Base-by-base conservation (phyloP, 1,140 invertebrate species). In the Mycetomoellerius zeteki region DNA sequence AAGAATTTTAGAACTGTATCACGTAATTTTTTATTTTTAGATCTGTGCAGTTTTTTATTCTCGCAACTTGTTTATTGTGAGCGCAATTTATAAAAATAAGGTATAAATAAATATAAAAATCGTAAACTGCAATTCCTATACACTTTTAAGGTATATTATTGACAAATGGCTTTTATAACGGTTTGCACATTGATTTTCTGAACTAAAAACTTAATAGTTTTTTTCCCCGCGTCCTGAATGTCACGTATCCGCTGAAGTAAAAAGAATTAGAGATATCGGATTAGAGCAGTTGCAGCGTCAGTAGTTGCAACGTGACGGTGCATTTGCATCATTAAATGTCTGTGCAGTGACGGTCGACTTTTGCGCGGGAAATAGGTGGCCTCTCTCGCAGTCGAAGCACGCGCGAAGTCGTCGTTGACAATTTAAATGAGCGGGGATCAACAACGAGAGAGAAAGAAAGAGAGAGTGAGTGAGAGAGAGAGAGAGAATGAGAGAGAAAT, bases 241-340 rank as follows among this genome's bases (percentile, higher is more conserved):
- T 67, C 76, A 78, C 77, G 77, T 50, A 21, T 43, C 6, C 3
- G 60, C 30, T 69, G 60, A n/a, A 67, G 7, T 71, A 81, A 81
- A 81, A 81, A 81, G 60, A 71, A 54, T 37, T 81, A 80, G 47
- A 27, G 47, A 80, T 37, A 80, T 78, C 27, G 76, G 43, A 67
- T 80, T 67, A 67, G 60, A 50, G 62, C 24, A 64, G 58, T 64
- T 33, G 37, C 43, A 50, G 62, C 47, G 64, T 43, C 75, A 47
- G 56, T 81, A 54, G 47, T 69, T 54, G 47, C 64, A 81, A 69
- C 64, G 77, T 71, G 71, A 54, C 71, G 47, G 47, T 81, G 64
- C 77, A 81, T 54, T 69, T 71, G 77, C 77, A 69, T 81, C 77
- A 81, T 71, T 81, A 81, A 81, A 71, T 71, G 69, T 81, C 77